A percentile compares a stretch with the other conserved stretches of the same genome.
These are phyloP conservation scores for Drosophila repleta DNA, from an alignment of 1,140 invertebrate genomes.

Conservation along the genomic window DNA sequence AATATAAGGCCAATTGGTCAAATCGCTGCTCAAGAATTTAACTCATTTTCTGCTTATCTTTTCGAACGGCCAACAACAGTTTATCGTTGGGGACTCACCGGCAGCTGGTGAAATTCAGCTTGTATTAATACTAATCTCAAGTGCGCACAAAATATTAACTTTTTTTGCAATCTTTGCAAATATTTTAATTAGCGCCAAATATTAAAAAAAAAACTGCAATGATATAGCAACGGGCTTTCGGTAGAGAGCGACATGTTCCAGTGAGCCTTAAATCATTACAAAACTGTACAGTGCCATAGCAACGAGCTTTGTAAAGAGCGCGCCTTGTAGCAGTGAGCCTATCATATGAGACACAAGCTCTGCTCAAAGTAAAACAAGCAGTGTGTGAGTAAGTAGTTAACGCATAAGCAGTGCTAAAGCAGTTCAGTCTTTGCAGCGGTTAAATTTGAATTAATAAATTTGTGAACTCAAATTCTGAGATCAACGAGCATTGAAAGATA, in stretches of 20 bases:
- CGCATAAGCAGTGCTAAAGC: too few relatives aligned
- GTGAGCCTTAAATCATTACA: too few relatives aligned
- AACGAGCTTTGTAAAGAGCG: too few relatives aligned
- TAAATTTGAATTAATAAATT: slow-evolving; percentile 5
- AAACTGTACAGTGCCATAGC: too few relatives aligned
- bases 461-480: neutral
- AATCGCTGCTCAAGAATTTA: slow-evolving; percentile 15
- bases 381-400: too few relatives aligned
- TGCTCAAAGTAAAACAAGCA: neutral
- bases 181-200: neutral
- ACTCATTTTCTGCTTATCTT: slow-evolving; percentile 62
- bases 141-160: neutral
- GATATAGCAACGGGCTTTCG: slow-evolving; percentile 8
- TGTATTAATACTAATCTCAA: slow-evolving; percentile 3
- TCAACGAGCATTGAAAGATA: too few relatives aligned
- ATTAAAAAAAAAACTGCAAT: neutral
- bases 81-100: slow-evolving; percentile 22
- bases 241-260: too few relatives aligned
- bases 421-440: too few relatives aligned
- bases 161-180: neutral
- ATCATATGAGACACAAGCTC: neutral
- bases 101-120: slow-evolving; percentile 9
- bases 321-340: too few relatives aligned
- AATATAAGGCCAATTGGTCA: slow-evolving; percentile 42
- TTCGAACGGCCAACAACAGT: slow-evolving; percentile 43